Conservation (phyloP, 2,888 invertebrate species). For the Luperina nickerlii region DNA sequence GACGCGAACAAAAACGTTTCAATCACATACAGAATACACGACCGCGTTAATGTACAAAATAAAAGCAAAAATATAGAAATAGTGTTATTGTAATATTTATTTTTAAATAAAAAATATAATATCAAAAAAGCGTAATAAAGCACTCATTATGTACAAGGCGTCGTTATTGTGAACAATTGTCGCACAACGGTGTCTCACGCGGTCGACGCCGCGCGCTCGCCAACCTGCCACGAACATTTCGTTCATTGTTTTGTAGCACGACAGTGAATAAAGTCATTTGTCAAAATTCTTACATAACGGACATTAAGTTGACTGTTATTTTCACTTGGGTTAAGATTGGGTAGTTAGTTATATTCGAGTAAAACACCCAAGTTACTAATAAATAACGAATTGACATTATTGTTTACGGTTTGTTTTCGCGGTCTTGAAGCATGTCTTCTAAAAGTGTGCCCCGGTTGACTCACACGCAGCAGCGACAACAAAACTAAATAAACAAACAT, state of each 20-base stretch:
- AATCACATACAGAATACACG: conserved; percentile 55
- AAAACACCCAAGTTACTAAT: conserved; percentile 1
- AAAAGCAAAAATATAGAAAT: conserved; percentile 78
- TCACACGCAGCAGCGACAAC: conserved; percentile 53
- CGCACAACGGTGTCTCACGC: conserved; percentile 28
- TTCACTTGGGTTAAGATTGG: conserved; percentile 1
- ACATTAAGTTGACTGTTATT: not conserved
- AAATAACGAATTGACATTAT: not conserved
- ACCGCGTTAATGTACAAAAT: conserved; percentile 71
- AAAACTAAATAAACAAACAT: conserved; percentile 73
- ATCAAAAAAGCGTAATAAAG: conserved; percentile 88
- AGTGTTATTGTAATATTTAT: conserved; percentile 74
- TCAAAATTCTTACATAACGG: not conserved
- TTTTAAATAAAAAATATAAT: conserved; percentile 79
- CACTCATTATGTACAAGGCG: conserved; percentile 85
- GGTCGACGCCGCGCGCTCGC: conserved; percentile 10
- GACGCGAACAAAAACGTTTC: conserved; percentile 45
- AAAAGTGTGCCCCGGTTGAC: not conserved
- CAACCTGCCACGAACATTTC: not conserved
- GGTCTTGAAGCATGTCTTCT: not conserved
- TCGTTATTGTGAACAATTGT: conserved; percentile 55
- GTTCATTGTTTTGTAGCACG: not conserved
- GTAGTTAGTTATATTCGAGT: conserved; percentile 12
- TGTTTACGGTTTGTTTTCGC: not conserved
- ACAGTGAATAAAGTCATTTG: not conserved